Percentiles rank a stretch among this genome's conserved stretches.
Conservation (phyloP, 2,797 vertebrate species). For the Muscicapa striata region DNA sequence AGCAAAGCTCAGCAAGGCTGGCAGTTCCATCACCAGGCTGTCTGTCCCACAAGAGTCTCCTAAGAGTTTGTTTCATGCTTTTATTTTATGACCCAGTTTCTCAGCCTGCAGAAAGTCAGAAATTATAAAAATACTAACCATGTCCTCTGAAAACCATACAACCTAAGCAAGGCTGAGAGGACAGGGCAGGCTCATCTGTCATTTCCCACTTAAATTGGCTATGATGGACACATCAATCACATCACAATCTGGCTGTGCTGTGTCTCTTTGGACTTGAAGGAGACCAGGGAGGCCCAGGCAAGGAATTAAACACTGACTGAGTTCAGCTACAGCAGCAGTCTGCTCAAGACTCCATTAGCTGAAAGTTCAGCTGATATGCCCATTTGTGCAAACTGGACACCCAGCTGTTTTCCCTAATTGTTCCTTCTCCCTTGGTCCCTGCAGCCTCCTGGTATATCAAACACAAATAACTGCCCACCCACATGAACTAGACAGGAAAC, state of each 20-base stretch:
- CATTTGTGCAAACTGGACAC: neutral
- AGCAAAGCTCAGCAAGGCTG: neutral
- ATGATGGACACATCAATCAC: neutral
- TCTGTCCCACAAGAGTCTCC: neutral
- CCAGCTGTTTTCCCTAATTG: neutral
- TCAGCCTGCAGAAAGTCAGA: neutral
- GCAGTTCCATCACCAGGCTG: neutral
- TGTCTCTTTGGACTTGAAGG: neutral
- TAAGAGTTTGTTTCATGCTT: neutral
- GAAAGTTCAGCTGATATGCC: neutral
- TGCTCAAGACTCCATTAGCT: neutral
- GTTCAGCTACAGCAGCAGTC: neutral
- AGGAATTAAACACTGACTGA: neutral
- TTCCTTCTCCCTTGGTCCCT: neutral
- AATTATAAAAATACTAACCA: neutral
- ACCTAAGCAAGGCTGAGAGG: neutral
- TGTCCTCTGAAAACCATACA: neutral
- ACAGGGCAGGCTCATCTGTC: neutral
- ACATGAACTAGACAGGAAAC: neutral
- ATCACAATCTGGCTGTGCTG: neutral
- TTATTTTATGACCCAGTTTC: neutral
- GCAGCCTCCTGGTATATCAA: neutral
- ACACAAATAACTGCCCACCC: neutral
- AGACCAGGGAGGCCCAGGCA: neutral
- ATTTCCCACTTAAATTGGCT: neutral